Percentiles rank a stretch among this genome's conserved stretches.
Evolutionary conservation across 2,888 invertebrate species (phyloP).

Genomic region (Gryllus longicercus): DNA sequence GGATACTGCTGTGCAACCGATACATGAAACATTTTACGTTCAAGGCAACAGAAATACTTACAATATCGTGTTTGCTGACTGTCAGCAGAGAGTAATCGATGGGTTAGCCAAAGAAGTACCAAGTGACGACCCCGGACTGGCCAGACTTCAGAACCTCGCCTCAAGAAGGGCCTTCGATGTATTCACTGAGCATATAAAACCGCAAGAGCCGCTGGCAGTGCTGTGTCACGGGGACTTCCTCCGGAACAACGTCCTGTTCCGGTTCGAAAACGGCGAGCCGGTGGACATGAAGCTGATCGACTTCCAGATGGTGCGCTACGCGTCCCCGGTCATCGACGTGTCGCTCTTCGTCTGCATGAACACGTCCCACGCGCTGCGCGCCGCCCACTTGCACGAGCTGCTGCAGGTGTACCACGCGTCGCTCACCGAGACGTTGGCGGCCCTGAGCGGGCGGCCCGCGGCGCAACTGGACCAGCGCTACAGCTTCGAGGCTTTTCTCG

Average conservation of each 20-base stretch:
- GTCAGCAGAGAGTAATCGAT: neutral
- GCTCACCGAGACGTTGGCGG: neutral
- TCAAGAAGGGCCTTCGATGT: neutral
- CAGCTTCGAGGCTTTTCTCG: neutral
- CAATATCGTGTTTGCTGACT: neutral
- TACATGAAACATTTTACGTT: neutral
- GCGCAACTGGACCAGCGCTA: neutral
- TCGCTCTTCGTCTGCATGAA: constrained; percentile 42
- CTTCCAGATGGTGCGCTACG: constrained; percentile 38
- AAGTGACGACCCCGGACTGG: too few species aligned
- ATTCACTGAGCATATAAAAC: neutral
- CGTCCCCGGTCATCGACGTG: constrained; percentile 46
- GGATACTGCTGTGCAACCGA: neutral
- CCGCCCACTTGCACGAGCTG: neutral
- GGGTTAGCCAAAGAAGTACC: neutral
- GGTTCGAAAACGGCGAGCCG: constrained; percentile 41
- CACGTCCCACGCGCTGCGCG: neutral
- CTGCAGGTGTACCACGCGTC: neutral
- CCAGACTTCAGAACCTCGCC: neutral
- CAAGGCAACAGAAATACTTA: neutral
- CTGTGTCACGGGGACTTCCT: constrained; percentile 48
- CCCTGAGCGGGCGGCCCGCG: neutral
- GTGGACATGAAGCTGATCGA: constrained; percentile 36
- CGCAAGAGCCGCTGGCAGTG: constrained; percentile 37
- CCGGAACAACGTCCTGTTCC: constrained; percentile 47